Percentiles rank a stretch among this genome's conserved stretches.
phyloP scores from a whole-genome alignment of 2,797 vertebrate species.

The Thamnophis elegans region DNA sequence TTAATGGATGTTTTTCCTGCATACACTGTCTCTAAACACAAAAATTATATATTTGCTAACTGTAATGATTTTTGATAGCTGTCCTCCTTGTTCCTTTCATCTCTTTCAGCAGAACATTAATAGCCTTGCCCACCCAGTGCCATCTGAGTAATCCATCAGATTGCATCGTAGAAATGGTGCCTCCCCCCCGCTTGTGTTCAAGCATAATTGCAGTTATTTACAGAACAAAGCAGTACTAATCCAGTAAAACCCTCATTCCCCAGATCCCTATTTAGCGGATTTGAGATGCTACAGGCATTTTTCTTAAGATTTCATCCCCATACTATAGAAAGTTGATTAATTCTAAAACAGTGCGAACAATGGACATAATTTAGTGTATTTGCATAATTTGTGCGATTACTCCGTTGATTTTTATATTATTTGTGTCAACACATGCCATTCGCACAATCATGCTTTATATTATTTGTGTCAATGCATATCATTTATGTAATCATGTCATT shows the following conservation, averaged over 20 bases:
- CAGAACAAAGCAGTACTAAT: neutral
- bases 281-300: neutral
- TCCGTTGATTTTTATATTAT: neutral
- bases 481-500: neutral
- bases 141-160: neutral
- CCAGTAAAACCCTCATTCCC: neutral
- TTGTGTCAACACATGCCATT: neutral
- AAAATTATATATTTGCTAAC: neutral
- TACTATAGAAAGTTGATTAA: neutral
- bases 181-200: neutral
- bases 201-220: neutral
- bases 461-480: neutral
- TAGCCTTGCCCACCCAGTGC: neutral
- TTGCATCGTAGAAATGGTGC: neutral
- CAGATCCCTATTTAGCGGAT: neutral
- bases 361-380: neutral
- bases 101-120: neutral
- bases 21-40: neutral
- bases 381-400: neutral
- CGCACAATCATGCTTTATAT: neutral
- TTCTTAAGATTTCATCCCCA: neutral
- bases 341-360: neutral
- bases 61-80: neutral
- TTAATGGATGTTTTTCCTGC: neutral
- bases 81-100: neutral